Base-by-base conservation (phyloP, 1,140 invertebrate genomes). In the Caerostris darwini region DNA sequence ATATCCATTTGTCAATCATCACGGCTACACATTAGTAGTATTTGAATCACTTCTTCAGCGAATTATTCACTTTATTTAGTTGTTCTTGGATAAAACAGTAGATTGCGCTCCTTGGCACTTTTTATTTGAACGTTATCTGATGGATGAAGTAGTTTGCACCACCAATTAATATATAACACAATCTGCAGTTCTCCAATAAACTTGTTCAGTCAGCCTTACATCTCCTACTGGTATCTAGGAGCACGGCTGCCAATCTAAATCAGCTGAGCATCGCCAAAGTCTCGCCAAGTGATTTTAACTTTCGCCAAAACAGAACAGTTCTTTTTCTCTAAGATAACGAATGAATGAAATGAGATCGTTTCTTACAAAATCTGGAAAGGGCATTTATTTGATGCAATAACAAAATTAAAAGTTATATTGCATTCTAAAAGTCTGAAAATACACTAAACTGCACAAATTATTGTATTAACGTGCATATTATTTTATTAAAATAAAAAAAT, bases 221-320 rank as follows among this genome's bases (percentile, higher is more conserved):
- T 82, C 90, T 64, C 77, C 53, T 67, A 67, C 57, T 85, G 81
- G 59, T 85, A 85, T 64, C 90, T 71, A 77, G 81, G 34, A 92
- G 19, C 61, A 59, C 90, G 81, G 90, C 77, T 61, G 90, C 90
- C 56, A 92, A 54, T 83, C 77, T 82, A 61, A 57, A 64, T 67
- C 58, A 85, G 61, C 90, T 90, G 58, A 54, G 19, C 17, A 34
- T 64, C 90, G 90, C 90, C 90, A 92, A 92, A 85, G 14, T 14
- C 17, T 12, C 59, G 77, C 81, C 90, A 83, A 85, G 53, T 6
- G 77, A 85, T 82, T 77, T 59, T 34, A 7, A 58, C 19, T 61
- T 59, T 82, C 90, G 90, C 90, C 90, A 91, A 91, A 14, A 8
- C 53, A 12, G 34, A 64, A 64, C 61, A 77, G 17, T n/a, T 77